These are phyloP conservation scores for Aplysia californica DNA, from an alignment of 1,140 invertebrate species.

Conservation along the genomic window DNA sequence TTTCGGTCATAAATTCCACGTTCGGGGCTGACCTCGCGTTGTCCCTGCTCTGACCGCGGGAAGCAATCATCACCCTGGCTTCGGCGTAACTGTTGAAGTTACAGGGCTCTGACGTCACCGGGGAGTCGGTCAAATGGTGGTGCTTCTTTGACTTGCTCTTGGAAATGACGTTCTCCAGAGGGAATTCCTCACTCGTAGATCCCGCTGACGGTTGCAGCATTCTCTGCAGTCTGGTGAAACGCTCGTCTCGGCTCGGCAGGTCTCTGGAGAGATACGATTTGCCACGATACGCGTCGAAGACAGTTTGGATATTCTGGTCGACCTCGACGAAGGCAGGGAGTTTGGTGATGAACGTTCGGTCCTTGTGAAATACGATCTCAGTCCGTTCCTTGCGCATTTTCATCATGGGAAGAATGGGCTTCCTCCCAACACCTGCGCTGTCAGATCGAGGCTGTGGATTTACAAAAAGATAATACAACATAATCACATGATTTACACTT, in stretches of 20 bases:
- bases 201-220: neutral
- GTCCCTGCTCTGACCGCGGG: neutral
- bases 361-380: slow-evolving; percentile 43
- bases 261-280: slow-evolving; percentile 33
- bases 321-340: slow-evolving; percentile 42
- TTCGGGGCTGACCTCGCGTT: neutral
- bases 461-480: no score
- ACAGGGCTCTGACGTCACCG: neutral
- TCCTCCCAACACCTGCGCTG: neutral
- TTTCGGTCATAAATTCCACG: neutral
- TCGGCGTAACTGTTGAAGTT: neutral
- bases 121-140: neutral
- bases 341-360: slow-evolving; percentile 46
- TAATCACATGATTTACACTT: no score
- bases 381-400: slow-evolving; percentile 36
- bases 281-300: slow-evolving; percentile 40
- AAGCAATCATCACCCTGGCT: neutral
- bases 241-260: slow-evolving; percentile 5
- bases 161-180: neutral
- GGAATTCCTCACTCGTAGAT: neutral
- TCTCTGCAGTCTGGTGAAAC: neutral
- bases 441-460: neutral
- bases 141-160: neutral
- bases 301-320: slow-evolving; percentile 33
- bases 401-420: slow-evolving; percentile 36